Evolutionary conservation across 2,113 vertebrate species (phyloP).

Genomic region (Cettia cetti): DNA sequence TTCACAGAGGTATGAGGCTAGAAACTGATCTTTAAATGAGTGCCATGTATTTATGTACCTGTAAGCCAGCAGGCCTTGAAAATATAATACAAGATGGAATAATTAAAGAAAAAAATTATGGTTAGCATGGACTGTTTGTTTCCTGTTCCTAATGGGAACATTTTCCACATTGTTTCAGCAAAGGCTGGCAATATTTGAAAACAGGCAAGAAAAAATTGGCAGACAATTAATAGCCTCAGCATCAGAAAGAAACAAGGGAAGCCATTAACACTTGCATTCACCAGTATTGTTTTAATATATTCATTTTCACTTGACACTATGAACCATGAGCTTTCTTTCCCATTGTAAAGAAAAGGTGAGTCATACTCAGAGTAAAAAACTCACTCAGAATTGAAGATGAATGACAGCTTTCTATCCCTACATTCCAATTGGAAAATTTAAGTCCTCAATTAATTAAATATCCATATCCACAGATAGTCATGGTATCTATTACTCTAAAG

Average conservation of each 20-base stretch:
- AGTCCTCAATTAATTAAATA: background rate
- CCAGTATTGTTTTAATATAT: background rate
- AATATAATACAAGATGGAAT: background rate
- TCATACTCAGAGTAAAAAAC: background rate
- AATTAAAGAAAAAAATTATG: background rate
- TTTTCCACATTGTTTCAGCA: background rate
- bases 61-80: background rate
- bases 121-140: background rate
- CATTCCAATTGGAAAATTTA: background rate
- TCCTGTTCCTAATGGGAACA: background rate
- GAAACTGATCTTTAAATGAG: background rate
- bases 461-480: background rate
- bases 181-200: background rate
- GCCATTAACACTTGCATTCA: background rate
- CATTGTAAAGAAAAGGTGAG: background rate
- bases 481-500: background rate
- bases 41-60: background rate
- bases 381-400: background rate
- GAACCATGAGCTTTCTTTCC: background rate
- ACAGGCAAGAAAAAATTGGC: background rate
- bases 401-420: background rate
- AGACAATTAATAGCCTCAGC: background rate
- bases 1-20: background rate
- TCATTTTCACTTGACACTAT: background rate
- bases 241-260: background rate